phyloP scores from a whole-genome alignment of 1,140 invertebrate species.

The Trichoplusia ni region DNA sequence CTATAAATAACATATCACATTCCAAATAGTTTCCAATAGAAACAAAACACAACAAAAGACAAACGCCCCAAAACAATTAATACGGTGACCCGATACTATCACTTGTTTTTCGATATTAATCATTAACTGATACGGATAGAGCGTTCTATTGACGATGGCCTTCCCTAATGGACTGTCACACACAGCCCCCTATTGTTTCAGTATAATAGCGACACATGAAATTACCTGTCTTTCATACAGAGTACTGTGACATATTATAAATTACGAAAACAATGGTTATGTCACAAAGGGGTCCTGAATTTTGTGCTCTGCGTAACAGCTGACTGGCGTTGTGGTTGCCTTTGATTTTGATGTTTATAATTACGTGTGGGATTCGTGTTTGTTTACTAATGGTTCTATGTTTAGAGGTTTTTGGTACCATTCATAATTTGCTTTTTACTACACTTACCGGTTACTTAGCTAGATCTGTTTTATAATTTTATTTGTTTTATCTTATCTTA shows the following conservation, averaged over 20 bases:
- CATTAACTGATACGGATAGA: conserved; percentile 48
- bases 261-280: conserved; percentile 43
- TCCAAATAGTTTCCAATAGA: background rate
- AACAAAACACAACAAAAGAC: conserved; percentile 6
- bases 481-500: too few species aligned
- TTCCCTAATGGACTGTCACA: conserved; percentile 69
- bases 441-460: too few species aligned
- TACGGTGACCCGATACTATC: conserved; percentile 17
- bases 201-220: conserved; percentile 49
- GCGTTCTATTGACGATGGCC: conserved; percentile 55
- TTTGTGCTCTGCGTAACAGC: conserved; percentile 16
- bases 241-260: conserved; percentile 46
- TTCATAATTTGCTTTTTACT: too few species aligned
- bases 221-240: conserved; percentile 55
- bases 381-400: too few species aligned
- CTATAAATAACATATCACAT: background rate
- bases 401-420: too few species aligned
- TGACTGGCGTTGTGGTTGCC: conserved; percentile 14
- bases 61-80: conserved; percentile 11
- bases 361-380: conserved; percentile 1
- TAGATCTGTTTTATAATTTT: too few species aligned
- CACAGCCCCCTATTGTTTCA: conserved; percentile 65
- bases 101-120: conserved; percentile 40
- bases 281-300: conserved; percentile 25
- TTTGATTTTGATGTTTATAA: conserved; percentile 23